phyloP scores from a whole-genome alignment of 2,113 vertebrate genomes.

The Brachirus orientalis region DNA sequence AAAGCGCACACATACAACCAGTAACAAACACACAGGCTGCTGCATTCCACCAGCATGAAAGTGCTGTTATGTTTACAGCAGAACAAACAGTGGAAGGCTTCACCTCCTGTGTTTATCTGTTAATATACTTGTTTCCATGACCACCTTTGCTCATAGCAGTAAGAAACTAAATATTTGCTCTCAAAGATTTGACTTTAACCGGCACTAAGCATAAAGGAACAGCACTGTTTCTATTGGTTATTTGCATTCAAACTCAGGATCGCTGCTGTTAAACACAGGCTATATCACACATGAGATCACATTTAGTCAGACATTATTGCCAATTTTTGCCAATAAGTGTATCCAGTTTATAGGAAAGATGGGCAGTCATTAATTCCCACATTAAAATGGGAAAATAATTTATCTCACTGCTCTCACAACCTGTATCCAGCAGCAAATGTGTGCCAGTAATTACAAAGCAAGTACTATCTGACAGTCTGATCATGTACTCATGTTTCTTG shows the following conservation, averaged over 20 bases:
- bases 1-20: slow-evolving; percentile 33
- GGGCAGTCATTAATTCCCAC: too few relatives aligned
- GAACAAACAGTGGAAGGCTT: slow-evolving; percentile 69
- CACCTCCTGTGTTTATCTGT: slow-evolving; percentile 74
- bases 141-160: slow-evolving; percentile 43
- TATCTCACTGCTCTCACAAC: too few relatives aligned
- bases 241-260: slow-evolving; percentile 14
- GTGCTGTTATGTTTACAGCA: slow-evolving; percentile 73
- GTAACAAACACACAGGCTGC: slow-evolving; percentile 22
- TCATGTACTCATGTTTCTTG: not conserved
- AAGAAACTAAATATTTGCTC: slow-evolving; percentile 60
- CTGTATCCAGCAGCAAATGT: too few relatives aligned
- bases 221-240: slow-evolving; percentile 21
- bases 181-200: slow-evolving; percentile 37
- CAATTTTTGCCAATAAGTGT: not conserved
- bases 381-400: not conserved
- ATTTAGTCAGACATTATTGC: not conserved
- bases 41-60: slow-evolving; percentile 67
- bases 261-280: slow-evolving; percentile 11
- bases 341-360: not conserved
- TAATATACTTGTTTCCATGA: slow-evolving; percentile 67
- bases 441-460: too few relatives aligned
- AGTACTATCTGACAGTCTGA: not conserved
- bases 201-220: slow-evolving; percentile 26
- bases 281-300: slow-evolving; percentile 12